These are phyloP conservation scores for Lordiphosa mommai DNA, from an alignment of 1,140 invertebrate species.

Conservation along the genomic window DNA sequence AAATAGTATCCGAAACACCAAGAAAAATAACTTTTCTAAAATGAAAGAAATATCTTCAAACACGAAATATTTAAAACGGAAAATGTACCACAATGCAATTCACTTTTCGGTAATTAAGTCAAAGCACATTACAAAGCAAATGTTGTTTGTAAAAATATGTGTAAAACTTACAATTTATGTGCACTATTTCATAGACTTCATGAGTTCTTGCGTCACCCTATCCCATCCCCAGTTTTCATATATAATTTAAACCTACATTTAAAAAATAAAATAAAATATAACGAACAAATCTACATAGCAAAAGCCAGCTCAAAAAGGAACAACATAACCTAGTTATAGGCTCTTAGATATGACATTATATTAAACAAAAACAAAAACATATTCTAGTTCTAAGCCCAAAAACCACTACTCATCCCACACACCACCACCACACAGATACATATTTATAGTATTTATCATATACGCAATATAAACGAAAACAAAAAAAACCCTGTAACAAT, in stretches of 20 bases:
- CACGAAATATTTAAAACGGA: too few species aligned
- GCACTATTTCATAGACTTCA: too few species aligned
- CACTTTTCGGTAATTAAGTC: too few species aligned
- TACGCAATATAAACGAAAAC: conserved; percentile 19
- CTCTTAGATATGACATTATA: conserved; percentile 37
- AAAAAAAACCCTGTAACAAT: conserved; percentile 46
- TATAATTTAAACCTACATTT: background rate
- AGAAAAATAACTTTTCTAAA: too few species aligned
- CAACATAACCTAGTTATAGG: conserved; percentile 53
- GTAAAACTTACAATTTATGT: too few species aligned
- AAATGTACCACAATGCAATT: too few species aligned
- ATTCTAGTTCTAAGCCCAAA: conserved; percentile 28
- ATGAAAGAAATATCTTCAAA: too few species aligned
- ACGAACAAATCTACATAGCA: conserved; percentile 22
- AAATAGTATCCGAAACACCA: too few species aligned
- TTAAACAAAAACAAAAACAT: conserved; percentile 29
- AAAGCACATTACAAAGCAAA: too few species aligned
- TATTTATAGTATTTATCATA: conserved; percentile 16
- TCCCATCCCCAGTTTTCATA: background rate
- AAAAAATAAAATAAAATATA: conserved; percentile 9
- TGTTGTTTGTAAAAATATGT: too few species aligned
- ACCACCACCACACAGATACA: background rate
- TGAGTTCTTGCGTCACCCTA: too few species aligned
- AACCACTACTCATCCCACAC: conserved; percentile 30
- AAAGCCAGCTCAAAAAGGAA: conserved; percentile 54